phyloP scores from a whole-genome alignment of 2,888 invertebrate genomes.

The Halocaridina rubra region DNA sequence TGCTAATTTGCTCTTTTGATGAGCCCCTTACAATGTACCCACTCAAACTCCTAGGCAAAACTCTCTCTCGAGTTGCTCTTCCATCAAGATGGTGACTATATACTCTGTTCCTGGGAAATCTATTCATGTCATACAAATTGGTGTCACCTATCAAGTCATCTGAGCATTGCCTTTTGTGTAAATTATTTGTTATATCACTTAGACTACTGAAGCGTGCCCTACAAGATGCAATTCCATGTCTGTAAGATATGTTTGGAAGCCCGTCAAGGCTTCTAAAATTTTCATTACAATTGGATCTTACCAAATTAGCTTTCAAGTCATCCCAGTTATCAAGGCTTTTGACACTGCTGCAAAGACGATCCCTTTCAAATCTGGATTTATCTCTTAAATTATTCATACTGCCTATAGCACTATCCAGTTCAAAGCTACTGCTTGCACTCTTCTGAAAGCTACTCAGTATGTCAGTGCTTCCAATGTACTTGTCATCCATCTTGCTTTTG shows the following conservation, averaged over 20 bases:
- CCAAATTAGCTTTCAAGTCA: neutral
- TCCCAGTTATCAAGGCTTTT: neutral
- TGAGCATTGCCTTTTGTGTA: neutral
- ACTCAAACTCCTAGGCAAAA: neutral
- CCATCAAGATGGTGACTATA: neutral
- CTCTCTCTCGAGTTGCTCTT: neutral
- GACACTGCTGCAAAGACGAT: neutral
- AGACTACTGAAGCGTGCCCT: neutral
- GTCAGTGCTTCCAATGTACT: neutral
- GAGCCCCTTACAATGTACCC: too few relatives aligned
- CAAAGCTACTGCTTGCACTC: neutral
- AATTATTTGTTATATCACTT: neutral
- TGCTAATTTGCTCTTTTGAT: too few relatives aligned
- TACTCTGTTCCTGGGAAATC: too few relatives aligned
- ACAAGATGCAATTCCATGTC: neutral
- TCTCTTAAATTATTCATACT: neutral
- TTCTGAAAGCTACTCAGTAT: neutral
- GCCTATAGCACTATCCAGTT: neutral
- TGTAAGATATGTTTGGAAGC: neutral
- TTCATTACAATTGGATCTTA: neutral
- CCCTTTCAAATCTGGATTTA: neutral
- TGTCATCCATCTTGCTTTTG: neutral
- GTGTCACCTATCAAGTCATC: too few relatives aligned
- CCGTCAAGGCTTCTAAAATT: neutral
- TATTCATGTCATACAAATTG: too few relatives aligned